Base-by-base conservation (phyloP, 2,113 vertebrate species). In the Odocoileus hemionus region DNA sequence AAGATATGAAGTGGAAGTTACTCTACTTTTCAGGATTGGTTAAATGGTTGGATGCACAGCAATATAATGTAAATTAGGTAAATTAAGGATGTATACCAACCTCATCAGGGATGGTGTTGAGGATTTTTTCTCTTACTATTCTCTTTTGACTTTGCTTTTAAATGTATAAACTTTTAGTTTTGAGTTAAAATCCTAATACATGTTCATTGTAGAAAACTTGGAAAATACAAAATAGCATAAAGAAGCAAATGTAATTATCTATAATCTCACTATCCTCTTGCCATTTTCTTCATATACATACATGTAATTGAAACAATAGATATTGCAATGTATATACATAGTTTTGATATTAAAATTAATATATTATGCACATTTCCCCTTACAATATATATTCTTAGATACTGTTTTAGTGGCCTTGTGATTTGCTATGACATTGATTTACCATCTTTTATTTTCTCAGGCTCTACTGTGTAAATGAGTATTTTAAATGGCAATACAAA, bases 401-500 rank as follows among this genome's bases (percentile, higher is more conserved):
- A 50, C 4, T 9, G 79, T 80, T 88, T 96, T 91, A 78, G 67
- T 94, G 25, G 33, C 6, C 19, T 94, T 82, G 39, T 86, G 39
- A 47, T 76, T 92, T 78, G 7, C 45, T 36, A 25, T 89, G 30
- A 39, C 33, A 43, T 30, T 89, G 26, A 86, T 94, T 89, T 80
- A 21, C 26, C 67, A 80, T 21, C 16, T 92, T 94, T 85, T 94
- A 61, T 89, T 88, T 94, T 96, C 58, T 80, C 21, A 84, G 58
- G 16, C 7, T 78, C n/a, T 90, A 6, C 10, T 95, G 60, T 93
- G 8, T 47, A 90, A 94, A 92, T 94, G 54, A 80, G 8, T 92
- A 86, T 97, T 96, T 94, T 47, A 95, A 94, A 87, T 91, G 86
- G 83, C 80, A 82, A 76, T 70, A 58, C 7, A 93, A 50, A 89